These are phyloP conservation scores for Artibeus lituratus DNA, from an alignment of 2,797 vertebrate genomes.

Conservation along the genomic window DNA sequence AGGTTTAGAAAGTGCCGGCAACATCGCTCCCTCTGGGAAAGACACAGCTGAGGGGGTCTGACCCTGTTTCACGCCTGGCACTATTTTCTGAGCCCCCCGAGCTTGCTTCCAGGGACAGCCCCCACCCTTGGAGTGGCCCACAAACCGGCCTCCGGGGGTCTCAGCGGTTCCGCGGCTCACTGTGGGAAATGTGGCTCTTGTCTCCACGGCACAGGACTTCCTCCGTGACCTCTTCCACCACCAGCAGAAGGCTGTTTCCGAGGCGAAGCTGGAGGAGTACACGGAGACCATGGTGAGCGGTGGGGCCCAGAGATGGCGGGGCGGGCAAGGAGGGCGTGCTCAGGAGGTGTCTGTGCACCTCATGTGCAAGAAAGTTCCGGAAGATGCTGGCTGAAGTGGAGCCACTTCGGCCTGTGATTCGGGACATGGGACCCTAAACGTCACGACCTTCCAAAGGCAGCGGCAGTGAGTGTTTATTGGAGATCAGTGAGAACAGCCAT, in stretches of 20 bases:
- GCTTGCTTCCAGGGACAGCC: not conserved
- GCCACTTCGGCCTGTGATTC: not conserved
- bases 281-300: conserved; percentile 91
- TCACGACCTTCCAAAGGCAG: too few species aligned
- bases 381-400: not conserved
- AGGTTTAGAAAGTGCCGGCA: not conserved
- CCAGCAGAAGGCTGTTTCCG: conserved; percentile 86
- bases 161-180: not conserved
- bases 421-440: not conserved
- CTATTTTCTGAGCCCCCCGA: not conserved
- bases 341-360: not conserved
- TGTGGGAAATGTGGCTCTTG: not conserved
- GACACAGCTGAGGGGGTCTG: not conserved
- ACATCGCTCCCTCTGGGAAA: not conserved
- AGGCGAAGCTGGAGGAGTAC: conserved; percentile 92
- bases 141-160: not conserved
- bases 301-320: too few species aligned
- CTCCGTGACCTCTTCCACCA: conserved; percentile 91
- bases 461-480: not conserved
- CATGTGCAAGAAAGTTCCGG: too few species aligned
- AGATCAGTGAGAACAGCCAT: not conserved
- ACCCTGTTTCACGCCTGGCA: not conserved
- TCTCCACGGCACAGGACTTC: conserved; percentile 85
- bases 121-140: not conserved
- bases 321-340: too few species aligned